Base-by-base conservation (phyloP, 2,888 invertebrate genomes). In the Drosophila merina region DNA sequence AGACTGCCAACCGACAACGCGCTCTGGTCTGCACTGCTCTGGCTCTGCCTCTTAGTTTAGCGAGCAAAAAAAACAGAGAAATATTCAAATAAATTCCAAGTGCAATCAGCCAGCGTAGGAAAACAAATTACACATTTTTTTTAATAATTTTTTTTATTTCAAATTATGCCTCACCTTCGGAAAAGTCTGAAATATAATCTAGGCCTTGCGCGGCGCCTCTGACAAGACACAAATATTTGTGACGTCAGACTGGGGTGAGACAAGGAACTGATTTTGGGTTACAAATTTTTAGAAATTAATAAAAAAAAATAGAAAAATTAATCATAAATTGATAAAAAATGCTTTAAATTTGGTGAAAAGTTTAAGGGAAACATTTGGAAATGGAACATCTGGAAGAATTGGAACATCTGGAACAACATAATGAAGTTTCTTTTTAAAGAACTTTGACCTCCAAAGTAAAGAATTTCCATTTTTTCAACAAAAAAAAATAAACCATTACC, bases 41-140 rank as follows among this genome's bases (percentile, higher is more conserved):
- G 60, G 58, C 14, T 55, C 20, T 20, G 20, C 20, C 20, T 20
- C 20, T 57, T 74, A 69, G 66, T 72, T 76, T 62, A 59, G 60
- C 76, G 36, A 76, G 72, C 83, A 59, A 75, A 59, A 74, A 26
- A 45, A 50, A 25, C 4, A 63, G 4, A 70, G 57, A 72, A 70
- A 75, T 72, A 83, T 76, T 76, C 57, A 79, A 75, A 68, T 58
- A 50, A 72, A 70, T 58, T 75, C 64, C 74, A 72, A 82, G 75
- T 86, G 76, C 80, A 83, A 79, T 72, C 66, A 76, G 69, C 50
- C 66, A 75, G 69, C 50, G 62, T 56, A 57, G 59, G 57, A 57
- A 64, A 69, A 72, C 63, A 67, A 54, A 58, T 63, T 54, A 71
- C 45, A 71, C 48, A 75, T 36, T 56, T 55, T 63, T 63, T 33